Evolutionary conservation across 2,797 vertebrate species (phyloP).

Genomic region (Pangasius djambal): DNA sequence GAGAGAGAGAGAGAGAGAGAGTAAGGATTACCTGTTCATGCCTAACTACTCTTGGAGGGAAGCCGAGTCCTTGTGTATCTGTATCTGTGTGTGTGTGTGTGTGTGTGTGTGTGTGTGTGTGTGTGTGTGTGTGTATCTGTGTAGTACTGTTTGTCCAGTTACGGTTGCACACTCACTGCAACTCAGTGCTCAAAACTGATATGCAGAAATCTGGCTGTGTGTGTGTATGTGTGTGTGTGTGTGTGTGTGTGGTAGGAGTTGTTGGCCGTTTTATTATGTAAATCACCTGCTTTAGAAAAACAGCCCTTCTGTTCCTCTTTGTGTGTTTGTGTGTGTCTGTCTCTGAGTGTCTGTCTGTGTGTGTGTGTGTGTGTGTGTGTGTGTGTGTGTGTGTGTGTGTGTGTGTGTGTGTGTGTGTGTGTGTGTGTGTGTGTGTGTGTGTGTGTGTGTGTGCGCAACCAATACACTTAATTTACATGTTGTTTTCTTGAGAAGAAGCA

Average conservation of each 20-base stretch:
- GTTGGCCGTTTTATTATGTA: slow-evolving; percentile 40
- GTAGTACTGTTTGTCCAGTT: slow-evolving; percentile 3
- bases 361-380: not conserved
- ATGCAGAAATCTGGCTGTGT: not conserved
- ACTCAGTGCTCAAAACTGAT: not conserved
- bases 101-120: not conserved
- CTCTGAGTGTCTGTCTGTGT: slow-evolving; percentile 21
- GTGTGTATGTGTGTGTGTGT: slow-evolving; percentile 11
- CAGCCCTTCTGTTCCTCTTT: slow-evolving; percentile 36
- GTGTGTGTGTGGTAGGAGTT: not conserved
- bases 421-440: slow-evolving; percentile 34
- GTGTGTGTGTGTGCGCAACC: not conserved
- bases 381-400: not conserved
- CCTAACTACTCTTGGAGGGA: slow-evolving; percentile 14
- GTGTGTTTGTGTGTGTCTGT: slow-evolving; percentile 6
- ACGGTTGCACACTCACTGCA: not conserved
- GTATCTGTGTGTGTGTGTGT: slow-evolving; percentile 5
- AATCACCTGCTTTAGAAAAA: slow-evolving; percentile 28
- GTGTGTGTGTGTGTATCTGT: not conserved
- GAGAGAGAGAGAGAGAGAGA: not conserved
- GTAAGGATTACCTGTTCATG: slow-evolving; percentile 25
- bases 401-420: slow-evolving; percentile 13
- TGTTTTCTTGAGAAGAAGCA: slow-evolving; percentile 26
- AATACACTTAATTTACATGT: slow-evolving; percentile 54
- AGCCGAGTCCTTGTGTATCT: not conserved